Base-by-base conservation (phyloP, 92 coral and sea anemone species). In the Porites divaricata region DNA sequence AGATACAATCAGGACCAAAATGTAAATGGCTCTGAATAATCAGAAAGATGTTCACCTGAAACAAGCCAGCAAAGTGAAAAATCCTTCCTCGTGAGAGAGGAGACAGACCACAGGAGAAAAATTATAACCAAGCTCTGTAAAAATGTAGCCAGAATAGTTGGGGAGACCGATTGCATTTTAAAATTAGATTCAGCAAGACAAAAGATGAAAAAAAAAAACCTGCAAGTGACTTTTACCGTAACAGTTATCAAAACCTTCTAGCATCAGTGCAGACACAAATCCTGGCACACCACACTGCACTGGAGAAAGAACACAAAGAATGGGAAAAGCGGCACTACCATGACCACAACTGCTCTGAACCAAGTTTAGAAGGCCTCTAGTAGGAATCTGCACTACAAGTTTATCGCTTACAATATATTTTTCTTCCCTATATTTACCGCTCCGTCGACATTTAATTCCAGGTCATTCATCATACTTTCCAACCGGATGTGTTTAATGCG, bases 91-190 rank as follows among this genome's bases (percentile, higher is more conserved):
- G 9, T 26, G 51, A 28, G 9, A 70, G 49, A 20, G 41, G 23
- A 54, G 48, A n/a, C 56, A 72, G 9, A 9, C 23, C 76, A 72
- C 25, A 15, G 11, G 19, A 9, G 14, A n/a, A 8, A 69, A 69
- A 69, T 69, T 25, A 28, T 16, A 69, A 50, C 76, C 4, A 72
- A 72, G 20, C 76, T 50, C 12, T 26, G 75, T 14, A 70, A 70
- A 45, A 70, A 48, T n/a, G 1, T 70, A 16, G 56, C 52, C 17
- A 70, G n/a, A 41, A 70, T 70, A 16, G 2, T 70, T 4, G 75
- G 75, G 25, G 52, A 70, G 75, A 70, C 52, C 14, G 57, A 70
- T 25, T 14, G 24, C 48, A 2, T 70, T 10, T 16, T 15, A 4
- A 17, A 17, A 19, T 45, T 50, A 13, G 76, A 72, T 19, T 7